These are phyloP conservation scores for Mandrillus leucophaeus DNA, from an alignment of 2,113 vertebrate species.

Conservation along the genomic window DNA sequence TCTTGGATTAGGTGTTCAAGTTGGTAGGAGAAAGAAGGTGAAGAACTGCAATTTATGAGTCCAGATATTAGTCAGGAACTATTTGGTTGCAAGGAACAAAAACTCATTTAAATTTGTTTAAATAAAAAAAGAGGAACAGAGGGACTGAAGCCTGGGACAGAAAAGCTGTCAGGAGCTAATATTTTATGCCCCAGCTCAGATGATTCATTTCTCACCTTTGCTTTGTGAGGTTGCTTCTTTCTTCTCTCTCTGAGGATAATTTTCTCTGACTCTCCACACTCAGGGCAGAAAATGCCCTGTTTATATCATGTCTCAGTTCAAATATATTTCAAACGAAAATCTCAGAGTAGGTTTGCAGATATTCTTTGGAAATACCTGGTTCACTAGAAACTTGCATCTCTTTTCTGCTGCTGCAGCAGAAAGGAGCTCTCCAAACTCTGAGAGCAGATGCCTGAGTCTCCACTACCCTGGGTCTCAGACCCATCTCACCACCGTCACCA, in stretches of 20 bases:
- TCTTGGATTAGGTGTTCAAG: not conserved
- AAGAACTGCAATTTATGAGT: not conserved
- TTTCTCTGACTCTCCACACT: not conserved
- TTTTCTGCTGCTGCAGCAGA: not conserved
- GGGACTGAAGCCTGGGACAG: fast-evolving
- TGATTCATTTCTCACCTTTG: not conserved
- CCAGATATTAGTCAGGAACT: not conserved
- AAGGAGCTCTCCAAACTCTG: not conserved
- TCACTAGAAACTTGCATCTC: not conserved
- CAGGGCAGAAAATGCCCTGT: not conserved
- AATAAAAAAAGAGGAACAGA: not conserved
- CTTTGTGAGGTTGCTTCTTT: not conserved
- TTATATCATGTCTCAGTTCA: not conserved
- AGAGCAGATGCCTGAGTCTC: not conserved
- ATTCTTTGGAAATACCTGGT: not conserved
- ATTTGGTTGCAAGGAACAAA: not conserved
- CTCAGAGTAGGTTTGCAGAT: not conserved
- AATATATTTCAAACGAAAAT: not conserved
- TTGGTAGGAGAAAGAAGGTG: not conserved
- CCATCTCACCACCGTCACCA: not conserved
- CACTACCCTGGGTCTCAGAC: not conserved
- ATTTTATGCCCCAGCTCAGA: not conserved
- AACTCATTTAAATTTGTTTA: not conserved
- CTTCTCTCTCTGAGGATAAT: not conserved
- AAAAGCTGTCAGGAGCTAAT: not conserved